Evolutionary conservation across 2,797 vertebrate genomes (phyloP), one percentile per base, ranked within the genome.

Genomic region (Gadopsis bispinosus): DNA sequence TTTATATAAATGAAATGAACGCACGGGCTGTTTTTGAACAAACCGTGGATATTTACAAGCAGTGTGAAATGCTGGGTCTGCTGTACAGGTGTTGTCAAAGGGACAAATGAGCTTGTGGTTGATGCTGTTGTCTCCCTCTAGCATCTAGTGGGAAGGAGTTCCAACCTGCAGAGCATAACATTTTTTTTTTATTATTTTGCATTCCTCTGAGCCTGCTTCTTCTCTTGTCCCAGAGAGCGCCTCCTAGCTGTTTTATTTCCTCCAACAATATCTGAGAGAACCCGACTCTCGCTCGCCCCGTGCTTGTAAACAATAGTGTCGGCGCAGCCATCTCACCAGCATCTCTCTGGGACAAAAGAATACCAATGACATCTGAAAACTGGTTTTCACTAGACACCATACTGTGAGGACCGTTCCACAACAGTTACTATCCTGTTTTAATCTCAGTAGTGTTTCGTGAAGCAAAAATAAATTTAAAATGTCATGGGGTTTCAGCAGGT

Each of bases 1-100:
- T 93, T 94, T 94, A 93, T 93, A 93, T 91, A 80, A 90, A 90
- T 85, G 84, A 84, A 88, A 79, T 81, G 86, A 86, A 86, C 88
- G 89, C 84, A 82, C 33, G 87, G 80, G 79, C 85, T 73, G 86
- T 84, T 87, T 88, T 89, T 75, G 86, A 94, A 88, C 85, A 90
- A 90, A 87, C 56, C 0, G 77, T 85, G 88, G 81, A 80, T 80
- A 76, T 90, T 88, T 87, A 83, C 71, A 75, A 54, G 67, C 75
- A 62, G 59, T 68, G 22, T n/a, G 11, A 77, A 80, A 75, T 53
- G 63, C 80, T 81, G 61, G 79, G 75, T 83, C 55, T 54, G 71
- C 56, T 81, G 70, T 71, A 68, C 63, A 55, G 75, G 68, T 75
- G 74, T 68, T 33, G 67, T 75, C 70, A 82, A 80, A 77, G 87